Conservation (phyloP, 2,113 vertebrate species). For the Coreoperca whiteheadi region DNA sequence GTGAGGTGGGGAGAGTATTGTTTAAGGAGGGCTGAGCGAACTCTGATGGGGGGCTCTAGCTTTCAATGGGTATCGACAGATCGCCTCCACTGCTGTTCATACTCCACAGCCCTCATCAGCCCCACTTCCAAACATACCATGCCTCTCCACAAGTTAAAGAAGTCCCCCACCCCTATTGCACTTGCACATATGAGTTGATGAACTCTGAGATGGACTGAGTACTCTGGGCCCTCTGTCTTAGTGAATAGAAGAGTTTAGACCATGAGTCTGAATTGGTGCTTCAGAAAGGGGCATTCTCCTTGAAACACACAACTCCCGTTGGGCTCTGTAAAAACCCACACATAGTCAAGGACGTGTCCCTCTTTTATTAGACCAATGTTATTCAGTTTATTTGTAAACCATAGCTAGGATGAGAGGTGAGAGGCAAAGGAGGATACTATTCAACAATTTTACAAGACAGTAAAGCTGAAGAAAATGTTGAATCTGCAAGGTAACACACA, state of each 20-base stretch:
- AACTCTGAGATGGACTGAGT: conserved; percentile 48
- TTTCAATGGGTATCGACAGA: conserved; percentile 56
- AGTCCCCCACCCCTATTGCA: conserved; percentile 18
- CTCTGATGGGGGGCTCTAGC: conserved; percentile 39
- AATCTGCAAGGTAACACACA: neutral
- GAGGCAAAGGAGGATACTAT: conserved; percentile 1
- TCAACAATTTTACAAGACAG: conserved; percentile 7
- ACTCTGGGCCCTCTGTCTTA: conserved; percentile 34
- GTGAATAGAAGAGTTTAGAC: conserved; percentile 59
- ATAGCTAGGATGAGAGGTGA: conserved; percentile 14
- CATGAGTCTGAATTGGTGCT: conserved; percentile 55
- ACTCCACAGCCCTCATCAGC: conserved; percentile 56
- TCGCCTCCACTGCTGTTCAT: conserved; percentile 42
- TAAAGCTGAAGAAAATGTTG: conserved; percentile 16
- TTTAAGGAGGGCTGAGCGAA: conserved; percentile 61
- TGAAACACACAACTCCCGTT: conserved; percentile 54
- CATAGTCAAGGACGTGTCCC: conserved; percentile 53
- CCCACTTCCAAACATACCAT: conserved; percentile 64
- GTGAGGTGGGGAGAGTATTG: conserved; percentile 52
- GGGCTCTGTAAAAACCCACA: conserved; percentile 52
- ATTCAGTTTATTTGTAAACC: conserved; percentile 46
- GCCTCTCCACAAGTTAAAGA: conserved; percentile 53
- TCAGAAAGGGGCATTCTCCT: conserved; percentile 51
- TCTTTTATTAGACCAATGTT: conserved; percentile 38
- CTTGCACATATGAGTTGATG: conserved; percentile 59